Conservation (phyloP, 1,140 invertebrate species). For the Bombus ignitus region DNA sequence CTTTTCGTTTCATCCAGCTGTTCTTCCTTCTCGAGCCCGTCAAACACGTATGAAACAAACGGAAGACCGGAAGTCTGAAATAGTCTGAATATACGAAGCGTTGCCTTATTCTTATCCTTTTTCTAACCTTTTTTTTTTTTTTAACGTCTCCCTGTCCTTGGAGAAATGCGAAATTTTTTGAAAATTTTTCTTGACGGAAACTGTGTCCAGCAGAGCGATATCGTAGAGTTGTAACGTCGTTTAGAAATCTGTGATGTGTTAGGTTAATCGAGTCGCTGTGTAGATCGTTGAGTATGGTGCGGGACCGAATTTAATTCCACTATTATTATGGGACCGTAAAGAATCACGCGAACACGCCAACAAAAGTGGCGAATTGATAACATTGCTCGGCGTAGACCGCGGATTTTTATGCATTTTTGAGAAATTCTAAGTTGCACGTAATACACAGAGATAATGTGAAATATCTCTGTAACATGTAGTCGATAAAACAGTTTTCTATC, state of each 20-base stretch:
- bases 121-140: too few relatives aligned
- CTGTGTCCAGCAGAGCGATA: background rate
- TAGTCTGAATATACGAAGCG: background rate
- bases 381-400: too few relatives aligned
- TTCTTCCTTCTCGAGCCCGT: constrained; percentile 19
- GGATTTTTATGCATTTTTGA: background rate
- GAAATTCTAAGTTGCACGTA: background rate
- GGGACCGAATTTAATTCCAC: background rate
- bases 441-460: too few relatives aligned
- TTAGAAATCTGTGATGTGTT: constrained; percentile 24
- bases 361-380: too few relatives aligned
- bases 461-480: too few relatives aligned
- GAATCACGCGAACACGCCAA: background rate
- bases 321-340: background rate
- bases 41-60: background rate
- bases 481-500: too few relatives aligned
- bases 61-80: background rate
- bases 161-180: too few relatives aligned
- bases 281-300: background rate
- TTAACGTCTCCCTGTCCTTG: background rate
- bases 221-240: constrained; percentile 12
- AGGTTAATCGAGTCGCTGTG: background rate
- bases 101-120: background rate
- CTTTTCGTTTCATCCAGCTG: constrained; percentile 1
- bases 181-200: too few relatives aligned